Conservation (phyloP, 2,113 vertebrate genomes). For the Catharus fuscescens region DNA sequence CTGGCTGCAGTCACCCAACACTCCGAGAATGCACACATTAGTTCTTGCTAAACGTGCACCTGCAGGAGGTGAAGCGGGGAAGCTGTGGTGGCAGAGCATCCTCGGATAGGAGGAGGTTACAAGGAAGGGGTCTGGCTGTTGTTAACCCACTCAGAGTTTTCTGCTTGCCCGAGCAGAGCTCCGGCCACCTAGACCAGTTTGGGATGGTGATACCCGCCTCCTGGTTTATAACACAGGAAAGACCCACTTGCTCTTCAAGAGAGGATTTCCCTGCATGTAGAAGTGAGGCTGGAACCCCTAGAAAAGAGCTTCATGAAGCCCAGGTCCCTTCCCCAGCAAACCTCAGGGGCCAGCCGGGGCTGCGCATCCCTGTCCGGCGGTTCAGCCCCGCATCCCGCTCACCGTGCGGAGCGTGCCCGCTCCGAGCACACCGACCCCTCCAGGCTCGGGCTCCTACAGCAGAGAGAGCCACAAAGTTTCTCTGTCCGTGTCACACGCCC, state of each 20-base stretch:
- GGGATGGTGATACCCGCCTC: background rate
- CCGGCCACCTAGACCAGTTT: fast-evolving
- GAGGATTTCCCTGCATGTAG: background rate
- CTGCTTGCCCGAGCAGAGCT: background rate
- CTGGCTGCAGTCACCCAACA: background rate
- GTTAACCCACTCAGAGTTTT: background rate
- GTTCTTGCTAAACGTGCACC: background rate
- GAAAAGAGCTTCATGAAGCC: background rate
- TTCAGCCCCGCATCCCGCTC: background rate
- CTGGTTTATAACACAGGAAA: background rate
- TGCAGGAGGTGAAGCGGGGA: background rate
- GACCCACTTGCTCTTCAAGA: background rate
- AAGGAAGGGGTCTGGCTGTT: fast-evolving
- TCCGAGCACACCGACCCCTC: background rate
- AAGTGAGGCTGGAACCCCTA: background rate
- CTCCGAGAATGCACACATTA: background rate
- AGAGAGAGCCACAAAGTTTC: conserved; percentile 28
- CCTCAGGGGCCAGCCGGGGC: background rate
- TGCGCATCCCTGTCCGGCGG: background rate
- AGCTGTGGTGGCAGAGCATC: background rate
- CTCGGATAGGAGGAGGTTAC: fast-evolving
- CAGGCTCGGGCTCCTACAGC: background rate
- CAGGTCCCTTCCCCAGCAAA: background rate
- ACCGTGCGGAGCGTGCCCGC: background rate
- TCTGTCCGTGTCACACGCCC: background rate